Evolutionary conservation across 2,888 invertebrate species (phyloP), one percentile per base, ranked within the genome.

Genomic region (Ellobium chinense): DNA sequence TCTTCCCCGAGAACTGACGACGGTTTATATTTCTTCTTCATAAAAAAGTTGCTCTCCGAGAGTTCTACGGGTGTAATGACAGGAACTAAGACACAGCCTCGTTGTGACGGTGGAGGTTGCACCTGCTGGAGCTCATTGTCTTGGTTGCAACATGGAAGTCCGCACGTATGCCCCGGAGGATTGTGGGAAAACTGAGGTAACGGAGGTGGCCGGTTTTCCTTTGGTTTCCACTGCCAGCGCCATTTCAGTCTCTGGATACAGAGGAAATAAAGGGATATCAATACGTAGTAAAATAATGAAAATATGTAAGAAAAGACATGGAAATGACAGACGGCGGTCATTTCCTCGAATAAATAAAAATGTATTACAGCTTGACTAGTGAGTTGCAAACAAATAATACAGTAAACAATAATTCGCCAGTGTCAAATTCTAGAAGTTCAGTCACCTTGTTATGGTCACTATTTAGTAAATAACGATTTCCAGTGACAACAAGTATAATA

Each of bases 101-200:
- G 34, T 37, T 79, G 78, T 27, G 63, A 39, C 9, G 27, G n/a
- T 3, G 63, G 56, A 4, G 21, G 54, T 24, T 27, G 18, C 2
- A 29, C 36, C 56, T 73, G 54, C 31, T 70, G 70, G 1, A 31
- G 36, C 12, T 76, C 62, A 31, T 87, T 80, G 80, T 88, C 88
- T 34, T 87, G 85, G 72, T 85, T 87, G 73, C 91, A 91, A 80
- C 91, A 91, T 0, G 91, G 91, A 29, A 91, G 87, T 1, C 91
- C 89, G 76, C 90, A 90, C 7, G 89, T 91, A 81, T 91, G 90
- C 2, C 91, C 91, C 0, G 91, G 91, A 1, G 91, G 91, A 75
- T 88, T 85, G 78, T 91, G 91, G 58, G 89, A 87, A 78, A 89
- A 91, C 18, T 86, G 87, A 0, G 86, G 84, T 29, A 83, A 78